Conservation (phyloP, 2,797 vertebrate species). For the Microchirus variegatus region DNA sequence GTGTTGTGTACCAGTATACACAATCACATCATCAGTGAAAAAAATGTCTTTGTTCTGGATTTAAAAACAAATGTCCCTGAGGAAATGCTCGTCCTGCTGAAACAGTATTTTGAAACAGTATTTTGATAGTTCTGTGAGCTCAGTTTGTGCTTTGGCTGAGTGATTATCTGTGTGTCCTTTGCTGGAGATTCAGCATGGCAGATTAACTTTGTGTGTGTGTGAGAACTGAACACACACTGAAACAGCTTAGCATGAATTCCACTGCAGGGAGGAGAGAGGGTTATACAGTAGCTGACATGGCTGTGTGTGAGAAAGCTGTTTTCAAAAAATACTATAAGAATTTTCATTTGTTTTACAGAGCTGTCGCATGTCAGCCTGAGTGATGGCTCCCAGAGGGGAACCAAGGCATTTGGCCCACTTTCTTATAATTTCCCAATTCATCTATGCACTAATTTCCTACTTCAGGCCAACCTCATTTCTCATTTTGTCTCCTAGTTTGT, state of each 20-base stretch:
- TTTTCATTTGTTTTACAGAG: constrained; percentile 39
- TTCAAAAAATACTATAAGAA: constrained; percentile 28
- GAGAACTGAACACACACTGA: constrained; percentile 20
- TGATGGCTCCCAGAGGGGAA: constrained; percentile 53
- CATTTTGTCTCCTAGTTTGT: constrained; percentile 54
- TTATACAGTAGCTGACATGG: constrained; percentile 16
- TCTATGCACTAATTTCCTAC: constrained; percentile 61
- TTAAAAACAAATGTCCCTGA: constrained; percentile 15
- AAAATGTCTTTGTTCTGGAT: constrained; percentile 16
- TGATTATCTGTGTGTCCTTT: constrained; percentile 50
- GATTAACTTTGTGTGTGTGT: constrained; percentile 44
- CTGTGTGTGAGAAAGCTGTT: constrained; percentile 33
- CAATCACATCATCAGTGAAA: neutral
- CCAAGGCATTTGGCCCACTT: constrained; percentile 70
- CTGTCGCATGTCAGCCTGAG: constrained; percentile 61
- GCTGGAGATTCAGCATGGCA: constrained; percentile 59
- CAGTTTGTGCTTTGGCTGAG: constrained; percentile 59
- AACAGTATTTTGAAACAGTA: neutral
- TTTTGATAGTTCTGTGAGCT: constrained; percentile 31
- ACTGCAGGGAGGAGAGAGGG: constrained; percentile 33
- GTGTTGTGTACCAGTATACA: too few species aligned
- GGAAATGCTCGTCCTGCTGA: constrained; percentile 27
- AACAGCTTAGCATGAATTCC: constrained; percentile 63
- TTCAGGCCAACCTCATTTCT: constrained; percentile 76
- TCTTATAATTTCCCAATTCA: constrained; percentile 57